Percentiles rank a stretch among this genome's conserved stretches.
These are phyloP conservation scores for Chrysolophus pictus DNA, from an alignment of 2,797 vertebrate genomes.

Conservation along the genomic window DNA sequence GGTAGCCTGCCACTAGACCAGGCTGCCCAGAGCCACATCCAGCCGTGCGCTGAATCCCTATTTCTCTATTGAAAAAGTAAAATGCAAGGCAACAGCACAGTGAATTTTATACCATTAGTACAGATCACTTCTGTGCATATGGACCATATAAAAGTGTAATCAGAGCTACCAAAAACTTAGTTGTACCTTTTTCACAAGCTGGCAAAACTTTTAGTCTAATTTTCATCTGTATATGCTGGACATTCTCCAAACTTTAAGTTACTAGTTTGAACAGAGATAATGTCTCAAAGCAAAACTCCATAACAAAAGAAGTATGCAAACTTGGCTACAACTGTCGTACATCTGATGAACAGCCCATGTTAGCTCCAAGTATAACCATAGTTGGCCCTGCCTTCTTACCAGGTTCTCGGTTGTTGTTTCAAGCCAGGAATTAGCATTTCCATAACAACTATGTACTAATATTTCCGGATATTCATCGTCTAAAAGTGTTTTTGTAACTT, in stretches of 20 bases:
- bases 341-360: neutral
- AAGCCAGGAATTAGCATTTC: no score
- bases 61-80: neutral
- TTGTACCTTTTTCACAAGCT: neutral
- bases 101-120: neutral
- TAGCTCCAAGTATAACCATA: neutral
- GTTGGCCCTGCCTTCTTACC: no score
- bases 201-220: neutral
- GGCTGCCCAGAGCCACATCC: no score
- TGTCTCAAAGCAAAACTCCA: neutral
- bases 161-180: neutral
- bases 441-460: neutral
- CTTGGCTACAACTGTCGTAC: neutral
- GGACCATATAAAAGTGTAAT: neutral
- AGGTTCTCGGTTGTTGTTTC: no score
- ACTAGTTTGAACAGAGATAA: neutral
- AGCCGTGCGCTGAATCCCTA: no score
- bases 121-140: neutral
- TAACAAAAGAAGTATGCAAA: neutral
- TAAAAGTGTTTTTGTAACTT: neutral
- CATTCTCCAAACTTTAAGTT: neutral
- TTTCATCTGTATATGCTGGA: neutral
- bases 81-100: neutral
- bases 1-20: no score
- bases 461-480: neutral